Evolutionary conservation across 2,888 invertebrate genomes (phyloP).

Genomic region (Aporophyla nigra): DNA sequence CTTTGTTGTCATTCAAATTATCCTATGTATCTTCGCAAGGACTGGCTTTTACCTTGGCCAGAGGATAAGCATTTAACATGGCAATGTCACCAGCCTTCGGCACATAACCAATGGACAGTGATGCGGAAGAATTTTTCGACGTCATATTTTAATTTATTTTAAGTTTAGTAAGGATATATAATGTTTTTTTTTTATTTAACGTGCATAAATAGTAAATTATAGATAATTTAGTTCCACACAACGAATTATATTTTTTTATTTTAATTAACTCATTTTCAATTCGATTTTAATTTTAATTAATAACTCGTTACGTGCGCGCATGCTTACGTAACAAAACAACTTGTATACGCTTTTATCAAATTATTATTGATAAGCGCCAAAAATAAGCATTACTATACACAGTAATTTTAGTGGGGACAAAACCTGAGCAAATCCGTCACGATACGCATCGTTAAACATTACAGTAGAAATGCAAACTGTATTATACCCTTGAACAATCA

Average conservation of each 20-base stretch:
- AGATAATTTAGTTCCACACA: neutral
- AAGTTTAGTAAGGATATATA: neutral
- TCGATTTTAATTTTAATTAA: neutral
- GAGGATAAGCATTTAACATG: too few relatives aligned
- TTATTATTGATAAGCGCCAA: constrained; percentile 4
- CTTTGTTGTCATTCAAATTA: too few relatives aligned
- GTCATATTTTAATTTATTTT: neutral
- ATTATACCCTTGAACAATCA: constrained; percentile 25
- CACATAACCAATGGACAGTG: too few relatives aligned
- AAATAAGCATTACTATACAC: neutral
- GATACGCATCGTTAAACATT: constrained; percentile 9
- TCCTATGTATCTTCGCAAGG: too few relatives aligned
- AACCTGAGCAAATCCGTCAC: neutral
- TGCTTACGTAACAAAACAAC: neutral
- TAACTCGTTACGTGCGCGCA: neutral
- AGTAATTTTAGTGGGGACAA: neutral
- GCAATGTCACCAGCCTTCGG: too few relatives aligned
- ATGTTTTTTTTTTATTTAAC: neutral
- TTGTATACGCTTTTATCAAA: neutral
- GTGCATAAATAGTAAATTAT: neutral
- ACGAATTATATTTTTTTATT: neutral
- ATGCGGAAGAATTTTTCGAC: too few relatives aligned
- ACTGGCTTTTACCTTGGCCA: too few relatives aligned
- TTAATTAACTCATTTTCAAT: neutral
- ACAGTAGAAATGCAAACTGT: neutral